Base-by-base conservation (phyloP, 2,888 invertebrate species). In the Arge pagana region DNA sequence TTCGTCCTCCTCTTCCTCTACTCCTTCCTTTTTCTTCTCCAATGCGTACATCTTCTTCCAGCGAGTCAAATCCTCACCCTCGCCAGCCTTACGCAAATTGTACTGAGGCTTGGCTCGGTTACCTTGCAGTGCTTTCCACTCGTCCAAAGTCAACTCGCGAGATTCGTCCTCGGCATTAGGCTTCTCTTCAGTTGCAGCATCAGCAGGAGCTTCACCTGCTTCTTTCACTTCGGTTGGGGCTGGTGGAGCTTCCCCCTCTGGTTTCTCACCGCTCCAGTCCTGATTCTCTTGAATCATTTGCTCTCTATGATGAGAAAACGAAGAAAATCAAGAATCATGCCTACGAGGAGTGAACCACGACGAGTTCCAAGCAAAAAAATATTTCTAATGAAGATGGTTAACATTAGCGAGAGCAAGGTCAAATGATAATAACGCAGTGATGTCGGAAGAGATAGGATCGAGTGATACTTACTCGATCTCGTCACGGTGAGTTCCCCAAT, bases 401-500 rank as follows among this genome's bases (percentile, higher is more conserved):
- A 50, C 33, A 48, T 6, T 45, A 48, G 48, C 31, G 48, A 40
- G 55, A 49, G 42, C 30, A 18, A 26, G 28, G 10, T 3, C 3
- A 10, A 26, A 10, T 26, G 3, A 26, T 8, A 26, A 8, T 10
- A 2, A 26, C n/a, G n/a, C 8, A 24, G 3, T 30, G 10, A 10
- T 36, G 33, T 42, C 33, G 11, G 33, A 37, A 41, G 19, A 36
- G 31, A 50, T 39, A 3, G 24, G 36, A 21, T 18, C 23, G 13
- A 26, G 19, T 35, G 1, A 24, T 53, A 63, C 84, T 83, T 80
- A 85, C 83, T 89, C 93, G 67, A 94, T 85, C 66, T 94, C 92
- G 77, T 96, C 95, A 79, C 91, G 91, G 67, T 91, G 85, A 60
- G 90, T 91, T 66, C 96, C 96, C 96, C 96, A 96, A 81, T 96